A percentile compares a stretch with the other conserved stretches of the same genome.
Evolutionary conservation across 2,888 invertebrate species (phyloP).

Genomic region (Platycnemis pennipes): DNA sequence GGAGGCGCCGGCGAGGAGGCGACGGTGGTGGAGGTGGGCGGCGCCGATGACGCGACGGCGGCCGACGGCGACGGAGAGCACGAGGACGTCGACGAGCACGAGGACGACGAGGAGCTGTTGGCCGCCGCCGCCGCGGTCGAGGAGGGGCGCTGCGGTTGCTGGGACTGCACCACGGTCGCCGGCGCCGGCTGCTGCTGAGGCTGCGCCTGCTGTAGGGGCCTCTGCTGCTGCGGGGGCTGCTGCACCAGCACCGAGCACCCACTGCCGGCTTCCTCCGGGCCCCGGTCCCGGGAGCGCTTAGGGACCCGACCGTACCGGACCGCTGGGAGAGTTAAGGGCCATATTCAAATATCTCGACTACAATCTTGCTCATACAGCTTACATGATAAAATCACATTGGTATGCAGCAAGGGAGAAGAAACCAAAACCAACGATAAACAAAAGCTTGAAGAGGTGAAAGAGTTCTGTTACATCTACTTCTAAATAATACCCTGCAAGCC

Average conservation of each 20-base stretch:
- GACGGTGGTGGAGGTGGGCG: background rate
- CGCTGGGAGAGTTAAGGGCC: constrained; percentile 83
- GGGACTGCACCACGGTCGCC: constrained; percentile 77
- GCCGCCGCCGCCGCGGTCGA: constrained; percentile 79
- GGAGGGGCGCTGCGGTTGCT: constrained; percentile 78
- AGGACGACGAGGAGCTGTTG: constrained; percentile 76
- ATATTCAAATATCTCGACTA: no score
- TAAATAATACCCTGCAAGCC: no score
- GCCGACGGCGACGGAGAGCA: constrained; percentile 47
- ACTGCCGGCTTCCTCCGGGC: constrained; percentile 70
- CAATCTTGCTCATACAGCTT: no score
- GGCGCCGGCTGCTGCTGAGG: constrained; percentile 73
- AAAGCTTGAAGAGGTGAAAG: no score
- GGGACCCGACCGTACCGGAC: constrained; percentile 98
- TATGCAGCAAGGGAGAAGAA: no score
- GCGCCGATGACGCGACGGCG: constrained; percentile 5
- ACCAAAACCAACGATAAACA: no score
- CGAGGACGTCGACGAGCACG: constrained; percentile 33
- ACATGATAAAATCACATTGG: no score
- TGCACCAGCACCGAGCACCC: constrained; percentile 68
- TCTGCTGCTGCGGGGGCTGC: constrained; percentile 70
- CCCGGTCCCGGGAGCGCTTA: constrained; percentile 92
- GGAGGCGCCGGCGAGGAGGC: background rate
- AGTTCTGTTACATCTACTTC: no score
- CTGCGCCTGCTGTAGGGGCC: constrained; percentile 72